Evolutionary conservation across 2,888 invertebrate species (phyloP).

Genomic region (Tenthredo distinguenda): DNA sequence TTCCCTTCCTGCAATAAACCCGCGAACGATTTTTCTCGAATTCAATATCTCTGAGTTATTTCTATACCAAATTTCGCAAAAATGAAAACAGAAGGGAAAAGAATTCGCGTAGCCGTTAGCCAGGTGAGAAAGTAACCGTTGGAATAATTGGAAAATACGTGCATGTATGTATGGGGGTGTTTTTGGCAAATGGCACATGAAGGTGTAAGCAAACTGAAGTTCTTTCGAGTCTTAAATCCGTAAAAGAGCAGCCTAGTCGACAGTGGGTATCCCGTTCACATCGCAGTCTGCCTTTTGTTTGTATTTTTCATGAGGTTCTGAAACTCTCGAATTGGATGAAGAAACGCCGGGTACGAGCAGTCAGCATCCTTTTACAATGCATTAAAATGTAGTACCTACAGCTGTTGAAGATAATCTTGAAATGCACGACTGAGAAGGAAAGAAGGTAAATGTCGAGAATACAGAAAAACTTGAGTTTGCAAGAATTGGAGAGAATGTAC

Average conservation of each 20-base stretch:
- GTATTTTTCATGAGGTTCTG: constrained; percentile 34
- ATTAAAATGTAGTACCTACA: constrained; percentile 13
- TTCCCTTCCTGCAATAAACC: neutral
- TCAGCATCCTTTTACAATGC: constrained; percentile 13
- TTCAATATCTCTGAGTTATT: neutral
- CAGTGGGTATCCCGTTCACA: constrained; percentile 19
- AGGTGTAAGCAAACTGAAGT: neutral
- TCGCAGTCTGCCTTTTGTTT: neutral
- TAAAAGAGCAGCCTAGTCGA: neutral
- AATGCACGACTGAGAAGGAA: neutral
- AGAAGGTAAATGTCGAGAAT: neutral
- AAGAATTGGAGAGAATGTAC: neutral
- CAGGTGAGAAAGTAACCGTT: constrained; percentile 1
- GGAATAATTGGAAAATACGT: neutral
- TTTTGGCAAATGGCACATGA: neutral
- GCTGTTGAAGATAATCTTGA: constrained; percentile 12
- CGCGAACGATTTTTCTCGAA: neutral
- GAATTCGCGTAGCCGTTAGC: neutral
- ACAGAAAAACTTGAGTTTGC: neutral
- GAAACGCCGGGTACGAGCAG: neutral
- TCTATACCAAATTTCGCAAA: neutral
- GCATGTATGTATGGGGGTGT: neutral
- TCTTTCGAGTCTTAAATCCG: neutral
- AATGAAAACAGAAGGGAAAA: neutral
- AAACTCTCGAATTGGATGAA: constrained; percentile 32